Evolutionary conservation across 2,797 vertebrate species (phyloP).

Genomic region (Margarornis squamiger): DNA sequence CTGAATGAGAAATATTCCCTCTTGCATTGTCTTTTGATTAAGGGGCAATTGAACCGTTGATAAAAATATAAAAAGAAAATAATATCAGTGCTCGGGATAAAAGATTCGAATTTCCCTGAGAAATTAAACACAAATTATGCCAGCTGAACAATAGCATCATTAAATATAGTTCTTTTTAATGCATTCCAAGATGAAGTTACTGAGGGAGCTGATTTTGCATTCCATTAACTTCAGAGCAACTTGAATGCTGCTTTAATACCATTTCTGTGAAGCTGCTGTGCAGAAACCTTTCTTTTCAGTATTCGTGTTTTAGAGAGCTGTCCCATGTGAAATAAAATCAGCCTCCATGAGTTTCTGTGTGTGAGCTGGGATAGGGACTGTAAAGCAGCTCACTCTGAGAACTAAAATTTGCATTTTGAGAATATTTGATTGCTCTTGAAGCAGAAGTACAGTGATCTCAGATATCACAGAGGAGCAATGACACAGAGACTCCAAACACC

Average conservation of each 20-base stretch:
- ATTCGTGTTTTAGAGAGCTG: neutral
- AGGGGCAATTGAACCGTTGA: conserved; percentile 35
- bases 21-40: conserved; percentile 59
- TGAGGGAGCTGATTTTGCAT: neutral
- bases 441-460: neutral
- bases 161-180: conserved; percentile 37
- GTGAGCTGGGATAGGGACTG: neutral
- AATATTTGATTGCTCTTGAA: neutral
- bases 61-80: conserved; percentile 55
- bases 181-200: conserved; percentile 10
- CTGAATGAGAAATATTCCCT: conserved; percentile 47
- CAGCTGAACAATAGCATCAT: conserved; percentile 42
- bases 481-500: neutral
- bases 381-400: neutral
- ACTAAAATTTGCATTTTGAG: neutral
- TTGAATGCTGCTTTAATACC: neutral
- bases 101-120: conserved; percentile 51
- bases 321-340: neutral
- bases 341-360: neutral
- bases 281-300: neutral
- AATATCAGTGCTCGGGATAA: conserved; percentile 35
- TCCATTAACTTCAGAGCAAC: neutral
- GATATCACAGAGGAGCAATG: neutral
- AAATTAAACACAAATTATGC: conserved; percentile 56
- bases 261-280: neutral